Base-by-base conservation (phyloP, 2,113 vertebrate species). In the Clinocottus analis region DNA sequence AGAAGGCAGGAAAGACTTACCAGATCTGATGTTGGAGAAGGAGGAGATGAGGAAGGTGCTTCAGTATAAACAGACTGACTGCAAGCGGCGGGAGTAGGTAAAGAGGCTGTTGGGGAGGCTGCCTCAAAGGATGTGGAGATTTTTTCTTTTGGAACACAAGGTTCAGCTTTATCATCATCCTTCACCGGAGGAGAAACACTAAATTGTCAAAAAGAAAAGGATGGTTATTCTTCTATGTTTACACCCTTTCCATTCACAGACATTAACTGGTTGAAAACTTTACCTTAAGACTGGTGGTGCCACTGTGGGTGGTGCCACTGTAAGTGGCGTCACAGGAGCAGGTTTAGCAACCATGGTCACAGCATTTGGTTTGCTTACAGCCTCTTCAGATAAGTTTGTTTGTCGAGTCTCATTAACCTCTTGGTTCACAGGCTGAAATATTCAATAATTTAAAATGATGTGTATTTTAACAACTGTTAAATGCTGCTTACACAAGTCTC, bases 131-230 rank as follows among this genome's bases (percentile, higher is more conserved):
- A 21, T 0, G 49, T 33, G 2, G 80, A 55, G 29, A 23, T 16
- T 0, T 51, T 53, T 7, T 92, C 95, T 64, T 96, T 96, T 27
- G 92, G 91, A 75, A 90, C 70, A 49, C 73, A 35, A 39, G 45
- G 85, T 41, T 97, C 95, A 3, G 63, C 8, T 72, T 90, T 81
- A 63, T 94, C 90, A 3, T 84, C 79, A 85, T 95, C 95, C 72
- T 95, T 94, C 55, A 94, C 94, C 64, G 93, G 81, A 63, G 79
- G 59, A 67, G n/a, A 41, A 45, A 75, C 7, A 51, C 91, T 91
- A 7, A 66, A 85, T 25, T 0, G 3, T 80, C 37, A 71, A 8
- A 62, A 60, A 66, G 27, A 55, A 51, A 69, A 49, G 25, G 1
- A 17, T 11, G 8, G 56, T 45, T 72, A 0, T 66, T 11, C 68